Base-by-base conservation (phyloP, 2,113 vertebrate species). In the Saccopteryx bilineata region DNA sequence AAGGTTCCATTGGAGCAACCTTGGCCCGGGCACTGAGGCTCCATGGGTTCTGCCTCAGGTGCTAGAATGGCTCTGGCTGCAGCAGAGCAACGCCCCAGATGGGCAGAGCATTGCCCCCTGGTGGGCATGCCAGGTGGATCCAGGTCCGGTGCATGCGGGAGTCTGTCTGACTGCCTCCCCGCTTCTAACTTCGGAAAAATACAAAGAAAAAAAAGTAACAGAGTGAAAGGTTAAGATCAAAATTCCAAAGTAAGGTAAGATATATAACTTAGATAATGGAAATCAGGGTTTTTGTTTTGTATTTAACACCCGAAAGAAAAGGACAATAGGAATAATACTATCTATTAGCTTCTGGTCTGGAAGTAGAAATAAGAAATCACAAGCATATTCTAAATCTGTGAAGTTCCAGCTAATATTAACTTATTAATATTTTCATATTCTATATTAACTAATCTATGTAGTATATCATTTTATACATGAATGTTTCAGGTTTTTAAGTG, bases 401-500 rank as follows among this genome's bases (percentile, higher is more conserved):
- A 84, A 79, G 80, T 24, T 52, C 1, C 7, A 54, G 3, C 26
- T 74, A 88, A n/a, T 79, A 68, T 89, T 81, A 75, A 91, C 15
- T 66, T 83, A 28, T 33, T 66, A 60, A 14, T 87, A 39, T 87
- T 85, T 83, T 66, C 21, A 71, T 86, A 33, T 72, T 82, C 50
- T 68, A 2, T 63, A 46, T 80, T 56, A 52, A 52, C 4, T 46
- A 48, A 61, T 84, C 39, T 74, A 50, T 31, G 14, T 79, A 78
- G 28, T 72, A 54, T 50, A 60, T 81, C 24, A 24, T 84, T 92
- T 89, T 56, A 26, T 69, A 31, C 66, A 33, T 72, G 50, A 94
- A 84, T 60, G 8, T 65, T 96, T 92, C 15, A 58, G 31, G 66
- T 58, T 78, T 87, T 92, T 84, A 39, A 82, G 14, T 96, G 48